phyloP scores from a whole-genome alignment of 1,140 invertebrate genomes.

The Papilio polyxenes region DNA sequence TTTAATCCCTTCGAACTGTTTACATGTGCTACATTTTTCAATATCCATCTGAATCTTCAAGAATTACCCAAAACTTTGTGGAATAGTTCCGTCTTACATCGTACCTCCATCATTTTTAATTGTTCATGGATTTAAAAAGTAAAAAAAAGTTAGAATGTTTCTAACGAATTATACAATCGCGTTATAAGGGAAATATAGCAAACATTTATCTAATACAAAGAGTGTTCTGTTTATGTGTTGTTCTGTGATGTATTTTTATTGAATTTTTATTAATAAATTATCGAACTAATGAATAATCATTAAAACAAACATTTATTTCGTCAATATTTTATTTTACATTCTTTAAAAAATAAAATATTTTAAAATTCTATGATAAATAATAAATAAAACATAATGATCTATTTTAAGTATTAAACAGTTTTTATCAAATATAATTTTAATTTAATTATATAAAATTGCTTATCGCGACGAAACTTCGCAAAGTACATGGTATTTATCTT shows the following conservation, averaged over 20 bases:
- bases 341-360: too few relatives aligned
- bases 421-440: too few relatives aligned
- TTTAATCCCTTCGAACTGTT: constrained; percentile 30
- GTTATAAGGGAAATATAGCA: background rate
- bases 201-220: background rate
- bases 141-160: background rate
- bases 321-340: too few relatives aligned
- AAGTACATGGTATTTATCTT: background rate
- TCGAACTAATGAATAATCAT: too few relatives aligned
- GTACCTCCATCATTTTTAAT: background rate
- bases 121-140: background rate
- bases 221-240: background rate
- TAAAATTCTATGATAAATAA: too few relatives aligned
- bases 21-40: constrained; percentile 36
- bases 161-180: background rate
- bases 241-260: background rate
- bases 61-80: background rate
- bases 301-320: too few relatives aligned
- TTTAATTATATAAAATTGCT: too few relatives aligned
- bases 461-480: background rate
- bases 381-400: too few relatives aligned
- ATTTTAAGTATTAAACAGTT: too few relatives aligned
- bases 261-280: background rate
- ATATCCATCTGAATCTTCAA: constrained; percentile 10
- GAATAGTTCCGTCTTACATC: background rate